Percentiles rank a stretch among this genome's conserved stretches.
phyloP scores from a whole-genome alignment of 1,140 invertebrate genomes.

The Plutomurus gul region DNA sequence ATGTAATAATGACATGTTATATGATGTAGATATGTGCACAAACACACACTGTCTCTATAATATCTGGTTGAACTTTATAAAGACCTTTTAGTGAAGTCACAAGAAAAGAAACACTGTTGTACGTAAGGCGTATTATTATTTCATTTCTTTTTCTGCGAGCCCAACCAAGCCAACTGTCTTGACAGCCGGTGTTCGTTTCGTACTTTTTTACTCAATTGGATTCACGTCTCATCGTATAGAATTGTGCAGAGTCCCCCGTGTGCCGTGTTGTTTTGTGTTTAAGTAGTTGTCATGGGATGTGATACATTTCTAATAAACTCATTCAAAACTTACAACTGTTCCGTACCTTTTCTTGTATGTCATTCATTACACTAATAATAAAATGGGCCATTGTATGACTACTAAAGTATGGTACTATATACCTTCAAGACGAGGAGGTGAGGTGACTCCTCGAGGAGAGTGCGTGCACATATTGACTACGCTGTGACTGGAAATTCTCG shows the following conservation, averaged over 20 bases:
- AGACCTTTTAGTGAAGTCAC: background rate
- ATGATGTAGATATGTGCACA: too few relatives aligned
- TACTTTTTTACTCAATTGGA: constrained; percentile 34
- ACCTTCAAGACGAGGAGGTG: too few relatives aligned
- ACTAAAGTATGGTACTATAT: too few relatives aligned
- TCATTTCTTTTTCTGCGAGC: constrained; percentile 25
- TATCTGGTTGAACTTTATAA: background rate
- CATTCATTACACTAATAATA: too few relatives aligned
- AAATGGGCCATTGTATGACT: too few relatives aligned
- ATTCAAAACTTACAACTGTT: constrained; percentile 18
- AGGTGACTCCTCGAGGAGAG: too few relatives aligned
- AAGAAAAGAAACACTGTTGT: background rate
- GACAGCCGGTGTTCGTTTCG: constrained; percentile 32
- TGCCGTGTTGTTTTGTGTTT: background rate
- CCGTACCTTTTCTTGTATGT: background rate
- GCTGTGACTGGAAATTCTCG: too few relatives aligned
- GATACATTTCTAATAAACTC: constrained; percentile 11
- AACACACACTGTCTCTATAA: too few relatives aligned
- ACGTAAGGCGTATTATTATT: constrained; percentile 1
- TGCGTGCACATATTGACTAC: too few relatives aligned
- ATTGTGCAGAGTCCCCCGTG: too few relatives aligned
- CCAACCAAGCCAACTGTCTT: constrained; percentile 2
- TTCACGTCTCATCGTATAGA: constrained; percentile 41
- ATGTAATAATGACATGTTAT: too few relatives aligned
- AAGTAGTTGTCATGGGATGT: too few relatives aligned